Percentiles rank a stretch among this genome's conserved stretches.
These are phyloP conservation scores for Ceratitis capitata DNA, from an alignment of 1,140 invertebrate genomes.

Conservation along the genomic window DNA sequence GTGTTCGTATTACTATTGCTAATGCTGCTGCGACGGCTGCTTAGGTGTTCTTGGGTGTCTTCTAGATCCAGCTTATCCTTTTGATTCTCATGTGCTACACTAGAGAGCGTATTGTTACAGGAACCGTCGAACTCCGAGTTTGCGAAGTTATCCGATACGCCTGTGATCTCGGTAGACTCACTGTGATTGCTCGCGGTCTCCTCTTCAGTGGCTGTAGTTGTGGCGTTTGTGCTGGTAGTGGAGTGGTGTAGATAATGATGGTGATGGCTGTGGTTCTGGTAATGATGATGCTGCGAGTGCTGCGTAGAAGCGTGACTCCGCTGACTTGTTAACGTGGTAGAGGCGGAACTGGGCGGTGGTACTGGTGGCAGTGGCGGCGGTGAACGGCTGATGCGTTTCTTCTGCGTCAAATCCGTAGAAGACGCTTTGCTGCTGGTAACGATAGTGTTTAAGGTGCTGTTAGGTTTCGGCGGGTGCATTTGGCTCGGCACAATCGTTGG, in stretches of 20 bases:
- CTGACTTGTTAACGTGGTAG: conserved; percentile 43
- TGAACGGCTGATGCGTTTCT: conserved; percentile 44
- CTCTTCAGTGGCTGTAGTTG: conserved; percentile 48
- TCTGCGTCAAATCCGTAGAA: not conserved
- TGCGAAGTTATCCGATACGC: conserved; percentile 52
- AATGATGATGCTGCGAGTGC: conserved; percentile 23
- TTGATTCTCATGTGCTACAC: conserved; percentile 44
- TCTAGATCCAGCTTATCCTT: conserved; percentile 11
- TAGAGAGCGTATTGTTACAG: conserved; percentile 53
- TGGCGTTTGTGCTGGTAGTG: not conserved
- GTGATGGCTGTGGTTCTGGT: conserved; percentile 36
- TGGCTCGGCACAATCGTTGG: not conserved
- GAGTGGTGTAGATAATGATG: conserved; percentile 23
- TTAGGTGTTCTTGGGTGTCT: conserved; percentile 1
- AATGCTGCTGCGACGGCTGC: not conserved
- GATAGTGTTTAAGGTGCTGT: not conserved
- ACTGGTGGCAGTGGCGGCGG: conserved; percentile 53
- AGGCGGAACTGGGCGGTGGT: conserved; percentile 41
- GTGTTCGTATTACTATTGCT: not conserved
- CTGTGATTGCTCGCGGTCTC: conserved; percentile 59
- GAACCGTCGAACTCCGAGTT: conserved; percentile 58
- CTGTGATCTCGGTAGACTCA: conserved; percentile 60
- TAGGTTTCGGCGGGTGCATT: conserved; percentile 31
- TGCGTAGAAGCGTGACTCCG: conserved; percentile 34
- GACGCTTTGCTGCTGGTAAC: conserved; percentile 45